Conservation (phyloP, 2,888 invertebrate genomes). For the Melieria crassipennis region DNA sequence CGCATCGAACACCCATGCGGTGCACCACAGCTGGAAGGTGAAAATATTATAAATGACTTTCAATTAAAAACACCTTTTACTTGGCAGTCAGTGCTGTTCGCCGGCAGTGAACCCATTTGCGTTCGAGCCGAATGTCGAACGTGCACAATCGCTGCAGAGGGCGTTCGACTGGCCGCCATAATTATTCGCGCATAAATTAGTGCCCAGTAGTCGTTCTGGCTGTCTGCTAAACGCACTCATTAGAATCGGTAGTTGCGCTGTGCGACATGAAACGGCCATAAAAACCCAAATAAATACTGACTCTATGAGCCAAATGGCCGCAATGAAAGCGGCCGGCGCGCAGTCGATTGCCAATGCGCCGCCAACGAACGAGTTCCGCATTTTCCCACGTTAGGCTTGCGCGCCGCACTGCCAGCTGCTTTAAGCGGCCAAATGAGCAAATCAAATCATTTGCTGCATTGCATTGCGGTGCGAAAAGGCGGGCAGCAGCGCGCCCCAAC, state of each 20-base stretch:
- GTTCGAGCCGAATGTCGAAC: background rate
- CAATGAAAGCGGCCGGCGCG: too few species aligned
- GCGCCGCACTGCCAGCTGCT: background rate
- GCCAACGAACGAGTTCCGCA: slow-evolving; percentile 40
- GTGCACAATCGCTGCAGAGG: background rate
- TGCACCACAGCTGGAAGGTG: slow-evolving; percentile 3
- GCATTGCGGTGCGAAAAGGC: background rate
- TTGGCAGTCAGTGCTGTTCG: background rate
- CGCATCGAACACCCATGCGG: too few species aligned
- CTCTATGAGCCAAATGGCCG: too few species aligned
- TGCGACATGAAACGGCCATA: too few species aligned
- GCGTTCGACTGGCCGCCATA: slow-evolving; percentile 23
- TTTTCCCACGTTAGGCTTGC: slow-evolving; percentile 49
- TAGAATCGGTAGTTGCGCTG: too few species aligned
- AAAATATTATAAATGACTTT: slow-evolving; percentile 29
- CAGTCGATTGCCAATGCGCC: background rate
- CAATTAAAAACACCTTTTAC: slow-evolving; percentile 30
- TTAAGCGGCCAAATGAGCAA: background rate
- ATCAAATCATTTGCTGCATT: background rate
- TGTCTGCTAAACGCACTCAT: too few species aligned
- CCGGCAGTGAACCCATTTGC: slow-evolving; percentile 33
- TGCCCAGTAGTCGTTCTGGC: too few species aligned
- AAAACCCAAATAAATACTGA: too few species aligned
- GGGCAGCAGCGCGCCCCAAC: background rate
- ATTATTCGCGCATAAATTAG: too few species aligned